Percentiles rank a stretch among this genome's conserved stretches.
Evolutionary conservation across 1,140 invertebrate species (phyloP).

Genomic region (Drosophila trapezifrons): DNA sequence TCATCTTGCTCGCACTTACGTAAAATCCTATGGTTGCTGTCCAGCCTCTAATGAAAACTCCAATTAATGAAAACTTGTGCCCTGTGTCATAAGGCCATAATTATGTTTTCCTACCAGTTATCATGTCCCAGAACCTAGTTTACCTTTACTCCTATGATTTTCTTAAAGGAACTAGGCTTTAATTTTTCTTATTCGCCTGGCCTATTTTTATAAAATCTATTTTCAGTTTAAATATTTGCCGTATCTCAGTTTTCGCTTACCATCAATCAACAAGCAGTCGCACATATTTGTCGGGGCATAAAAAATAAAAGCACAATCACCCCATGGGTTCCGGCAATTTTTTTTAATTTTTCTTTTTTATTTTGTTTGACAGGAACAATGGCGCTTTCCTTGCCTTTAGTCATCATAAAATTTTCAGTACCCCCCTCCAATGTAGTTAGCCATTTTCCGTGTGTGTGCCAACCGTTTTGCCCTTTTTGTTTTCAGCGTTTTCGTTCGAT

Average conservation of each 20-base stretch:
- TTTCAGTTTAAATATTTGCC: constrained; percentile 9
- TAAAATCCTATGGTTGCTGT: no score
- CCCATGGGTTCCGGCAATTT: background rate
- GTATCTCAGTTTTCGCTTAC: constrained; percentile 5
- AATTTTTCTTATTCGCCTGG: background rate
- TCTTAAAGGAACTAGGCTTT: background rate
- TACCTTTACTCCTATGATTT: background rate
- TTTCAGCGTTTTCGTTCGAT: constrained; percentile 28
- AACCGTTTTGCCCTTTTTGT: constrained; percentile 27
- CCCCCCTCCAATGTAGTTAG: constrained; percentile 11
- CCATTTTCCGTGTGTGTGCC: constrained; percentile 12
- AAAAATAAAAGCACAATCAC: constrained; percentile 17
- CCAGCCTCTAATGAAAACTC: no score
- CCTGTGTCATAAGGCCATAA: no score
- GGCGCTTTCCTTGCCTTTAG: constrained; percentile 18
- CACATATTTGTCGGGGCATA: constrained; percentile 1
- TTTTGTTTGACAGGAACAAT: constrained; percentile 49
- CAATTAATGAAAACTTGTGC: no score
- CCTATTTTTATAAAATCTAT: background rate
- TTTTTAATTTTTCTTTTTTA: constrained; percentile 16
- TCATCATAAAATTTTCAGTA: constrained; percentile 47
- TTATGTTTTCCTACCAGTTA: background rate
- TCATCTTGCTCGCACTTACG: no score
- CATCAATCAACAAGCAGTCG: constrained; percentile 7
- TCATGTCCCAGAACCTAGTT: background rate